Base-by-base conservation (phyloP, 1,140 invertebrate species). In the Grapholita molesta region DNA sequence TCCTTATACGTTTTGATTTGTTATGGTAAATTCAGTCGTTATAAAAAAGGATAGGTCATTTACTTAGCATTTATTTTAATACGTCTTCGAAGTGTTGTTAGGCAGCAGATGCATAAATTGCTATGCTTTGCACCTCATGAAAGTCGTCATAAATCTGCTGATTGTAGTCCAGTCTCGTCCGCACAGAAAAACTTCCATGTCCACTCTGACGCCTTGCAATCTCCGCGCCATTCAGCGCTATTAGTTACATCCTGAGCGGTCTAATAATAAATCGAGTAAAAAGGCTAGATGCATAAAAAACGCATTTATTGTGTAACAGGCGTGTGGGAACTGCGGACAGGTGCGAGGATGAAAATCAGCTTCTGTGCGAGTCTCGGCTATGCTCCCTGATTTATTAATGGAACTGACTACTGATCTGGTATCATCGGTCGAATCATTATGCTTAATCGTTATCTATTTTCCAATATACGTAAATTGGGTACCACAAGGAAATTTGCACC, bases 281-380 rank as follows among this genome's bases (percentile, higher is more conserved):
- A 78, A 75, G 76, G 79, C 82, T 77, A 80, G 77, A 70, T 78
- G 76, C 75, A 82, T 81, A 85, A 86, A 85, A 88, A 84, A 79
- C 78, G 68, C 69, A 78, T 80, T 82, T 82, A 80, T 88, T 88
- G 83, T 84, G 77, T 84, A 83, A 84, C 78, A 66, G 69, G 82
- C 70, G 80, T 84, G 84, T 86, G 84, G 84, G 86, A 88, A 86
- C 78, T 25, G 35, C 57, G 69, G 76, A 80, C 86, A 88, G 86
- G 86, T 88, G 86, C 79, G 70, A 68, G 15, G 64, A 23, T 79
- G 80, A 80, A 88, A 88, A 87, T 86, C 77, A 75, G 80, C 83
- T 84, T 74, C 79, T 83, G 80, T 77, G 69, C 76, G 61, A 32
- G 25, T 28, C 11, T 72, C 21, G 18, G 33, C 72, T 78, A 71